phyloP scores from a whole-genome alignment of 2,797 vertebrate species.

The Hypotaenidia okinawae region DNA sequence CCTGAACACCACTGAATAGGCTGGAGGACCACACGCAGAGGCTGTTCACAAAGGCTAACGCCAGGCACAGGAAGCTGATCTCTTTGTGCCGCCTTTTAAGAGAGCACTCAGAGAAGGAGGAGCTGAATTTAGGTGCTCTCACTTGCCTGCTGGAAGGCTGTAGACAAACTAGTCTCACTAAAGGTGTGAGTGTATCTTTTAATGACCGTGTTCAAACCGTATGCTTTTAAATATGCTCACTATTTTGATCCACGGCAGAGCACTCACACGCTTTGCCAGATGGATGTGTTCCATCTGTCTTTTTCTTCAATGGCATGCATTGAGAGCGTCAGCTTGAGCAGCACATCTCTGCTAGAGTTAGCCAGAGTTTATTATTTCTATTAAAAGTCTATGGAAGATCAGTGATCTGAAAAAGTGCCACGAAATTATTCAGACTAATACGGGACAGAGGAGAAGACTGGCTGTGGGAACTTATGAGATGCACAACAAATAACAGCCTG shows the following conservation, averaged over 20 bases:
- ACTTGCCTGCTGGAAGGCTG: background rate
- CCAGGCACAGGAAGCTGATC: background rate
- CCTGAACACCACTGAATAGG: background rate
- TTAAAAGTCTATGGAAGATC: background rate
- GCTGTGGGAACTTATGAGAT: background rate
- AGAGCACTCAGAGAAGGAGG: background rate
- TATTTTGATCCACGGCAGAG: background rate
- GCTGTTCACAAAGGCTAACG: background rate
- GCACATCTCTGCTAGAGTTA: background rate
- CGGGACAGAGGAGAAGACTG: background rate
- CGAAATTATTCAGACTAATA: background rate
- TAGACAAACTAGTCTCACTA: background rate
- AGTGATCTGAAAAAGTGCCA: background rate
- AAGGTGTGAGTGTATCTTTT: background rate
- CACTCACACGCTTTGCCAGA: background rate
- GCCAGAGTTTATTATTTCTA: background rate
- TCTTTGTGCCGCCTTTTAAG: background rate
- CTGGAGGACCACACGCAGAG: background rate
- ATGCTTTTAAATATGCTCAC: slow-evolving; percentile 31
- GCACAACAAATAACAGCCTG: background rate
- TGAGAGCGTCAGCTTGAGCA: background rate
- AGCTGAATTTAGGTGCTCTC: background rate
- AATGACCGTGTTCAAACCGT: background rate
- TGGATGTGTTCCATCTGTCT: background rate
- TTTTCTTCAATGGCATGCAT: background rate